These are phyloP conservation scores for Scaptomyza tumidula DNA, from an alignment of 2,888 invertebrate species.

Conservation along the genomic window DNA sequence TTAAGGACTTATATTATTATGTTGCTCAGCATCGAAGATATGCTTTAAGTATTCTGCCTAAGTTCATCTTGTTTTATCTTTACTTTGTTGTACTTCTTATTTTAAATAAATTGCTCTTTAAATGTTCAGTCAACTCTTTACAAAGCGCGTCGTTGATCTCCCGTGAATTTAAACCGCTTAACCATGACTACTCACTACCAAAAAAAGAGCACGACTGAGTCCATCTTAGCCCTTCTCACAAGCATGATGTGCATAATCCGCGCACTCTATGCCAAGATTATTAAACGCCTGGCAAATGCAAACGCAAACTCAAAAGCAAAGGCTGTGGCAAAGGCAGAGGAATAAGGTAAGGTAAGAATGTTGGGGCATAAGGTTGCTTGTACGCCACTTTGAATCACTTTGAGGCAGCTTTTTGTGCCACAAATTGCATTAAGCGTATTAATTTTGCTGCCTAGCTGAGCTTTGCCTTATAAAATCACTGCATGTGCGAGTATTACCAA, in stretches of 20 bases:
- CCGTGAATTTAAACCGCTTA: slow-evolving; percentile 29
- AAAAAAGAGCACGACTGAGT: slow-evolving; percentile 18
- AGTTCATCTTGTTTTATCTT: not conserved
- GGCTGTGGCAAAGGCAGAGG: not conserved
- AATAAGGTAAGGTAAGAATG: slow-evolving; percentile 16
- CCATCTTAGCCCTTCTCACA: slow-evolving; percentile 12
- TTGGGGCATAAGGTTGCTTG: not conserved
- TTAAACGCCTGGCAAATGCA: slow-evolving; percentile 19
- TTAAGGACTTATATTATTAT: slow-evolving; percentile 16
- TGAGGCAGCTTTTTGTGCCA: slow-evolving; percentile 55
- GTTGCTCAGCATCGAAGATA: slow-evolving; percentile 10
- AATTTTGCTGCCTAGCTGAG: slow-evolving; percentile 52
- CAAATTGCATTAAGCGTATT: slow-evolving; percentile 71
- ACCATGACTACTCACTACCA: slow-evolving; percentile 21
- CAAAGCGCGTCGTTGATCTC: too few relatives aligned
- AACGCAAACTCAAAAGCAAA: not conserved
- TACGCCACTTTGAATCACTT: slow-evolving; percentile 41
- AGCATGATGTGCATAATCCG: slow-evolving; percentile 31
- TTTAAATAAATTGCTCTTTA: not conserved
- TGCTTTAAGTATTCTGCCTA: not conserved
- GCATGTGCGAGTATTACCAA: slow-evolving; percentile 11
- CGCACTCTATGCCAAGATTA: slow-evolving; percentile 29
- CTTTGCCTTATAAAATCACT: slow-evolving; percentile 23
- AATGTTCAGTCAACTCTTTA: not conserved
- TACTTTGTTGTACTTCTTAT: not conserved